Percentiles rank a stretch among this genome's conserved stretches.
Conservation (phyloP, 2,888 invertebrate species). For the Noctua pronuba region DNA sequence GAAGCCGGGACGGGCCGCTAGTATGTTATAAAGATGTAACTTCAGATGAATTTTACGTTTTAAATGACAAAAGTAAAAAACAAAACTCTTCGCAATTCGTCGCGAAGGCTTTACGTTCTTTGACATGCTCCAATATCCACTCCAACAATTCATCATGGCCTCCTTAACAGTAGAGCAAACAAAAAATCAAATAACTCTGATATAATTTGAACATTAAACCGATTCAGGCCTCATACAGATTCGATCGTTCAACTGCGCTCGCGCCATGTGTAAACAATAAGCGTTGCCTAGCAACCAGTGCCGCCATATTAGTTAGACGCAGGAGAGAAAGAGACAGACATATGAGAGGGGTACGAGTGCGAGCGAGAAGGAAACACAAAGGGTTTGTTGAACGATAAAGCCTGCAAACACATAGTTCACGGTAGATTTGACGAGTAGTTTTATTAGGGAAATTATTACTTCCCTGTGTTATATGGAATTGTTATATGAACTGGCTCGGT, state of each 20-base stretch:
- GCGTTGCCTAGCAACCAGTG: constrained; percentile 74
- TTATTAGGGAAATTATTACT: constrained; percentile 83
- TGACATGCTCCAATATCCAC: background rate
- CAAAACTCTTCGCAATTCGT: background rate
- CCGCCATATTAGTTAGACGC: constrained; percentile 49
- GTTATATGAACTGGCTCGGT: constrained; percentile 67
- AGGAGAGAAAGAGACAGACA: constrained; percentile 57
- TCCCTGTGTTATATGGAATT: constrained; percentile 70
- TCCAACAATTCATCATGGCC: background rate
- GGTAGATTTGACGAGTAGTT: constrained; percentile 77
- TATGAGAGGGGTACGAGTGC: constrained; percentile 26
- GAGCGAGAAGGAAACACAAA: constrained; percentile 63
- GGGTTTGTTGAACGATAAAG: constrained; percentile 84
- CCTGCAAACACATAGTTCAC: constrained; percentile 76
- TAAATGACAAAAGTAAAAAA: background rate
- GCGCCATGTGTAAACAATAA: constrained; percentile 76
- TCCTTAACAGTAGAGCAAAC: constrained; percentile 1
- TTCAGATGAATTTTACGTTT: background rate
- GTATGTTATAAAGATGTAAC: background rate
- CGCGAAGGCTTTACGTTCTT: background rate
- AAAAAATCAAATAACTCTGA: constrained; percentile 45
- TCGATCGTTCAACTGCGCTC: constrained; percentile 73
- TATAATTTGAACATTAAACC: constrained; percentile 65
- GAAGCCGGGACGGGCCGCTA: no score
- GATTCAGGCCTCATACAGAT: constrained; percentile 67